Base-by-base conservation (phyloP, 2,797 vertebrate species). In the Xerus rutilus region DNA sequence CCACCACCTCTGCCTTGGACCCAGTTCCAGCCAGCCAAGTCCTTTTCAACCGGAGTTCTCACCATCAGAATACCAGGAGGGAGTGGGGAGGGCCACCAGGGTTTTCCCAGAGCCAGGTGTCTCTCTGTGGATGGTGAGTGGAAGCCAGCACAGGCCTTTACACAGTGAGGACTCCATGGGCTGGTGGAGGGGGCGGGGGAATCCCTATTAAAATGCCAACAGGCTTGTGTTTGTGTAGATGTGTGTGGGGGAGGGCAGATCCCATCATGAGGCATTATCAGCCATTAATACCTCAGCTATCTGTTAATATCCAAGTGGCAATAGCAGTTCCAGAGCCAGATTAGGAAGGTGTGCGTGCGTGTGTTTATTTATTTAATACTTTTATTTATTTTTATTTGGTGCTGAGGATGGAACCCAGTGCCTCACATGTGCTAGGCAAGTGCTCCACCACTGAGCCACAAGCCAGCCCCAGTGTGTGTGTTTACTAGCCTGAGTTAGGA, bases 241-340 rank as follows among this genome's bases (percentile, higher is more conserved):
- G 35, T 32, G 49, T 52, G 47, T 17, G 7, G 8, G 35, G 3
- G 17, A 32, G 59, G 7, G 59, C 13, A 7, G 67, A 15, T 54
- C 88, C 67, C 54, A 69, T 32, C 64, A 25, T 1, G 32, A 77
- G 54, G 67, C 79, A 79, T 59, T 47, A 62, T 47, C 52, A 86
- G 83, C 23, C 57, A 88, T 69, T 59, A 45, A 88, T 52, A 89
- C 6, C 25, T 59, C 69, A 62, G 20, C 65, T 91, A 76, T 32
- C 82, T 88, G 86, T 78, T 86, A 92, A 90, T 21, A 62, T 87
- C 73, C 1, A 11, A 81, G 17, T 5, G 13, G 30, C 78, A 65
- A 39, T 69, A 76, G 84, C 65, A 96, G 72, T 57, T 45, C n/a
- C 18, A 39, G 39, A 65, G 52, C 8, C 86, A 85, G 89, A 65